Evolutionary conservation across 2,797 vertebrate species (phyloP), one percentile per base, ranked within the genome.

Genomic region (Aplochiton taeniatus): DNA sequence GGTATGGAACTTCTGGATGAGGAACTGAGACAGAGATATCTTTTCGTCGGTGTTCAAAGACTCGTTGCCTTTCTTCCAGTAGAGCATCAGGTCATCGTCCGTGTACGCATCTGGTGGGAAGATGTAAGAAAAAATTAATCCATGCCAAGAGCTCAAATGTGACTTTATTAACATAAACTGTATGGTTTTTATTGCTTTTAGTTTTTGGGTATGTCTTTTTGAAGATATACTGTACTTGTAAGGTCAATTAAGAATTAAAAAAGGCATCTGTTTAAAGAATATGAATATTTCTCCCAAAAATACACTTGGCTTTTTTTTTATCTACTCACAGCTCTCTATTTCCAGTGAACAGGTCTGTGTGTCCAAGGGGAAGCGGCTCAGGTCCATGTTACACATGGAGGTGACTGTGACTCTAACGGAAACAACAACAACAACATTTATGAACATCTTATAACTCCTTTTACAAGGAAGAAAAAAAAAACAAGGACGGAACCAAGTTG

Each of bases 341-440:
- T 98, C 97, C 61, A 99, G 86, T 0, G 97, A 98, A 78, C 96
- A 99, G 0, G 95, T 98, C 72, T 99, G 97, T 0, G 97, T 98
- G 86, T 99, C 97, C 87, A 99, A 87, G 0, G 97, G 97, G 79
- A 98, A 99, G 19, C 95, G 94, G 73, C 96, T 98, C 55, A 99
- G 95, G 87, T 98, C 96, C 97, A 99, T 99, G 86, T 98, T 98
- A 86, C 97, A 98, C 96, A 98, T 98, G 7, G 96, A 95, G 0
- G 97, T 99, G 77, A 99, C 97, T 0, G 97, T 99, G 54, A 98
- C 95, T 88, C 97, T 99, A 76, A 51, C 57, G 53, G 49, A 48
- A 53, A n/a, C n/a, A 6, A 31, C 31, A 2, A 31, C 31, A 31
- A 31, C 31, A 31, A 2, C 31, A 31, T 31, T 31, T 31, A 31